phyloP scores from a whole-genome alignment of 2,113 vertebrate genomes.

The Psittacara wagleri region DNA sequence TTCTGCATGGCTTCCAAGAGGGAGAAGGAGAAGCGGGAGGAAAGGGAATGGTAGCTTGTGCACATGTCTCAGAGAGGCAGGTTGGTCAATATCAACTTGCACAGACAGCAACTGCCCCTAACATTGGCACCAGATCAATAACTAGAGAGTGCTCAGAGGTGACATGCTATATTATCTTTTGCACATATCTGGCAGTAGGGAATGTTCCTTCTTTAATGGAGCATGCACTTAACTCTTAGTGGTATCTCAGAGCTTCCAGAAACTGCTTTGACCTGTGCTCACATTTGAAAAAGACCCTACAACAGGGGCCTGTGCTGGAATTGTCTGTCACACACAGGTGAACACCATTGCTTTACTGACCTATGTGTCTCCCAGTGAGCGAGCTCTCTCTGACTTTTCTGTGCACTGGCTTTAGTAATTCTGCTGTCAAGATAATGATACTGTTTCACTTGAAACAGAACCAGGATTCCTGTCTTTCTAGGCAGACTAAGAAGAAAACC shows the following conservation, averaged over 20 bases:
- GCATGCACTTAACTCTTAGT: neutral
- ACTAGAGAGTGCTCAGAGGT: neutral
- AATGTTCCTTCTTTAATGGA: neutral
- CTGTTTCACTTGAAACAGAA: neutral
- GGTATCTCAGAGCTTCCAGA: neutral
- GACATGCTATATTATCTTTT: neutral
- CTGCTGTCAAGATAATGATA: neutral
- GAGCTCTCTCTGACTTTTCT: neutral
- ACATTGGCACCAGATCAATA: neutral
- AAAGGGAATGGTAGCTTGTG: neutral
- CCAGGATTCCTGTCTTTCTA: neutral
- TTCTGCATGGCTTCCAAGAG: neutral
- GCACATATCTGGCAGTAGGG: neutral
- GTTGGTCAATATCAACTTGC: neutral
- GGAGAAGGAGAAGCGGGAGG: neutral
- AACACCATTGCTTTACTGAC: neutral
- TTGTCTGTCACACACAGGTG: neutral
- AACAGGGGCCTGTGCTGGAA: no score
- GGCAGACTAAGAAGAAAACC: neutral
- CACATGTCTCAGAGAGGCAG: neutral
- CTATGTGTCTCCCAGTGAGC: neutral
- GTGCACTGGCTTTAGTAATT: neutral
- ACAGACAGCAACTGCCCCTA: neutral
- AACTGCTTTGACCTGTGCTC: neutral
- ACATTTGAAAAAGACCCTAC: neutral